phyloP scores from a whole-genome alignment of 2,797 vertebrate genomes.

The Merluccius polli region DNA sequence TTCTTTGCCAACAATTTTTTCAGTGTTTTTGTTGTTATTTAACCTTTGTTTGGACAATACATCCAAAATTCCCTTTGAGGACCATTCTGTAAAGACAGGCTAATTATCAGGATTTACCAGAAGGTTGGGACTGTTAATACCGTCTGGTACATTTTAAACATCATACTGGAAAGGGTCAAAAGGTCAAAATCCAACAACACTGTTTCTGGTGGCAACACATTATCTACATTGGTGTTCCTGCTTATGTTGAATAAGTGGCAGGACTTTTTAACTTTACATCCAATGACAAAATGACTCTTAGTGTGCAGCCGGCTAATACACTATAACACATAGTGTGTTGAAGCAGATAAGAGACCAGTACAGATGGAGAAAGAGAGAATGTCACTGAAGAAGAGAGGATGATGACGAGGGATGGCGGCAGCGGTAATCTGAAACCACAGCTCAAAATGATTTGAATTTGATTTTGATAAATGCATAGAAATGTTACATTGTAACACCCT shows the following conservation, averaged over 20 bases:
- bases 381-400: background rate
- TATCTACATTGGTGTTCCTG: background rate
- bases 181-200: background rate
- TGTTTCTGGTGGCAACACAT: background rate
- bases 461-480: background rate
- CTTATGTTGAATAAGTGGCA: background rate
- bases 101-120: background rate
- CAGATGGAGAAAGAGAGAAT: background rate
- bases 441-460: background rate
- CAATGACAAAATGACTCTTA: background rate
- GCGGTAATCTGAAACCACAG: background rate
- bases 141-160: background rate
- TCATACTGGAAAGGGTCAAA: background rate
- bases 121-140: background rate
- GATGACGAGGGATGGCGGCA: no score
- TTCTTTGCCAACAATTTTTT: slow-evolving; percentile 33
- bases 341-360: background rate
- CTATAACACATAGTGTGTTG: background rate
- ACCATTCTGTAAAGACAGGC: slow-evolving; percentile 14
- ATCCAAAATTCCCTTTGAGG: slow-evolving; percentile 48
- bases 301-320: background rate
- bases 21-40: slow-evolving; percentile 33
- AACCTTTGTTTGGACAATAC: slow-evolving; percentile 53
- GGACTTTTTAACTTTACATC: background rate
- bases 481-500: background rate